phyloP scores from a whole-genome alignment of 2,113 vertebrate genomes.

The Sinocyclocheilus rhinocerous region DNA sequence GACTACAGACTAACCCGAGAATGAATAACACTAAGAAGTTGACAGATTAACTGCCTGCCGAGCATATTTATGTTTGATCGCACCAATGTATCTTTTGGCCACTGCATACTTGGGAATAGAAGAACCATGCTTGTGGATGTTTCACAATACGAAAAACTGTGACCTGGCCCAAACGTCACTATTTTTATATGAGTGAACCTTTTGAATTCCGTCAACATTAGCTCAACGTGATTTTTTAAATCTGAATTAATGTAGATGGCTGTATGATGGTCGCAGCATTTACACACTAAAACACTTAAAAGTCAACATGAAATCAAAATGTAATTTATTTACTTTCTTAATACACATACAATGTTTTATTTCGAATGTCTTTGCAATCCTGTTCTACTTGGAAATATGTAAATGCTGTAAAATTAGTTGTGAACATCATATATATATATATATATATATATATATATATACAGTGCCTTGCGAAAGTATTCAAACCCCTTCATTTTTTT shows the following conservation, averaged over 20 bases:
- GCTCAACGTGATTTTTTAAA: background rate
- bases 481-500: too few species aligned
- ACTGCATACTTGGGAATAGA: conserved; percentile 52
- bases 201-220: background rate
- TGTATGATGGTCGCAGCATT: background rate
- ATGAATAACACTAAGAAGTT: conserved; percentile 55
- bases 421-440: too few species aligned
- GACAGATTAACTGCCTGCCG: conserved; percentile 66
- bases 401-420: too few species aligned
- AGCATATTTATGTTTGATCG: conserved; percentile 50
- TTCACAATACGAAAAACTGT: conserved; percentile 11
- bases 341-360: background rate
- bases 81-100: conserved; percentile 55
- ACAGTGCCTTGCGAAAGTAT: too few species aligned
- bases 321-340: background rate
- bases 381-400: too few species aligned
- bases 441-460: too few species aligned
- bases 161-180: conserved; percentile 14
- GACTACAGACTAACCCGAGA: conserved; percentile 61
- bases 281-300: background rate
- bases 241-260: conserved; percentile 3
- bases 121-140: background rate
- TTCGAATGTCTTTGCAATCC: too few species aligned
- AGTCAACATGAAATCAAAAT: background rate
- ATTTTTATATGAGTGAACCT: background rate